Conservation (phyloP, 2,113 vertebrate genomes). For the Anguilla rostrata region DNA sequence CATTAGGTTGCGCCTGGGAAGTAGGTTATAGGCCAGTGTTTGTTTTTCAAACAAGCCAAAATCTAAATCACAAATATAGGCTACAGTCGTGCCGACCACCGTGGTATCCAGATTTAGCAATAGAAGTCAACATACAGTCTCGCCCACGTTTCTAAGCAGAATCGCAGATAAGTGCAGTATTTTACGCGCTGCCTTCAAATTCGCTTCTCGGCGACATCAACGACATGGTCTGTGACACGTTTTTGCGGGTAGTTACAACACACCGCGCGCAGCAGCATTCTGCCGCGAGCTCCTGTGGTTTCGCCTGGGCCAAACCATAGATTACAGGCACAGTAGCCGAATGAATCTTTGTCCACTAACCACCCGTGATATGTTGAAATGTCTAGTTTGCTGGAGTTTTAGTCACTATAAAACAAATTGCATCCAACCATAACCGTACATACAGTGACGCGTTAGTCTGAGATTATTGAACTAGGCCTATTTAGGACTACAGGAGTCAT, state of each 20-base stretch:
- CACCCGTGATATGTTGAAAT: conserved; percentile 9
- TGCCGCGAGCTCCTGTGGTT: conserved; percentile 3
- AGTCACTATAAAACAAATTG: conserved; percentile 14
- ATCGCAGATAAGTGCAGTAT: too few relatives aligned
- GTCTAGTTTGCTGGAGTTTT: not conserved
- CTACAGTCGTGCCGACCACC: not conserved
- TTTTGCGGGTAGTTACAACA: not conserved
- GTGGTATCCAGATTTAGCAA: not conserved
- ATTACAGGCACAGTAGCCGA: not conserved
- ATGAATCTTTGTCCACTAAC: not conserved
- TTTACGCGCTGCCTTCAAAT: too few relatives aligned
- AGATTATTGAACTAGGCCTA: not conserved
- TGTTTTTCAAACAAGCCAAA: not conserved
- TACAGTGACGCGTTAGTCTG: not conserved
- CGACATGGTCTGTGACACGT: not conserved
- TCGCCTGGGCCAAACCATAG: not conserved
- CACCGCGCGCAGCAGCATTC: not conserved
- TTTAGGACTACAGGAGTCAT: not conserved
- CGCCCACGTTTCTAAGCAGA: not conserved
- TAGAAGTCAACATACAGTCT: not conserved
- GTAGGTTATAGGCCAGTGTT: not conserved
- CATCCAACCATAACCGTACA: not conserved
- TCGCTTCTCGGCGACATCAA: not conserved
- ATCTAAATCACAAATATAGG: not conserved
- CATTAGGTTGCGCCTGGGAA: too few relatives aligned